Evolutionary conservation across 1,140 invertebrate genomes (phyloP).

Genomic region (Drosophila guanche): DNA sequence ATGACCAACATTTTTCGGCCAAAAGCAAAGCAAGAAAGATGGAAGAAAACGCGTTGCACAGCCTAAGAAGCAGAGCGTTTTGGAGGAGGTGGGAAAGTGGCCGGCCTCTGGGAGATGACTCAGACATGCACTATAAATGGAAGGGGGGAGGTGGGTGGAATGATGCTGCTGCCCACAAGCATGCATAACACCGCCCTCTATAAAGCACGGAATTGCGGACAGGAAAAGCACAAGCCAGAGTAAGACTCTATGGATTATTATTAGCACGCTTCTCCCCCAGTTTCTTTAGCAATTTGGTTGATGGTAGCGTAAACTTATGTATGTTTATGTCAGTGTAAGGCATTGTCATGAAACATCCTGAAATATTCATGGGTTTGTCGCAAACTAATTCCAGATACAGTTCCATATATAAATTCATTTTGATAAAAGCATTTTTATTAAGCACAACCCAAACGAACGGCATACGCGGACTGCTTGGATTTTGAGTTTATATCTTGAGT

Average conservation of each 20-base stretch:
- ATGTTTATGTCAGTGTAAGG: too few relatives aligned
- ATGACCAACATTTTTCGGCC: constrained; percentile 3
- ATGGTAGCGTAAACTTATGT: background rate
- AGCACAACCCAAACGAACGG: too few relatives aligned
- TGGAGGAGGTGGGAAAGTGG: background rate
- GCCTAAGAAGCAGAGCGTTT: constrained; percentile 1
- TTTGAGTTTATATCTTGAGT: too few relatives aligned
- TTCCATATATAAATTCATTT: constrained; percentile 16
- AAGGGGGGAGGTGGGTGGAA: background rate
- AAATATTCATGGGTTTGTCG: constrained; percentile 28
- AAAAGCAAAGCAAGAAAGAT: background rate
- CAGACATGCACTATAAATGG: constrained; percentile 15
- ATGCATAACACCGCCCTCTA: constrained; percentile 24
- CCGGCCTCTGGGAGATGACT: constrained; percentile 23
- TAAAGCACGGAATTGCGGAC: constrained; percentile 47
- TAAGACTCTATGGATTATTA: too few relatives aligned
- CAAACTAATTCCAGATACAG: constrained; percentile 8
- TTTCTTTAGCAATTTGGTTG: background rate
- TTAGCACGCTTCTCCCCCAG: background rate
- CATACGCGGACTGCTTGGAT: too few relatives aligned
- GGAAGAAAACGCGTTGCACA: constrained; percentile 4
- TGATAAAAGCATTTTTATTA: background rate
- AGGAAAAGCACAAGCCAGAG: background rate
- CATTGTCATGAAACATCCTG: constrained; percentile 1
- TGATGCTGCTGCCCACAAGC: constrained; percentile 8